Evolutionary conservation across 2,797 vertebrate genomes (phyloP), one percentile per base, ranked within the genome.

Genomic region (Bovichtus variegatus): DNA sequence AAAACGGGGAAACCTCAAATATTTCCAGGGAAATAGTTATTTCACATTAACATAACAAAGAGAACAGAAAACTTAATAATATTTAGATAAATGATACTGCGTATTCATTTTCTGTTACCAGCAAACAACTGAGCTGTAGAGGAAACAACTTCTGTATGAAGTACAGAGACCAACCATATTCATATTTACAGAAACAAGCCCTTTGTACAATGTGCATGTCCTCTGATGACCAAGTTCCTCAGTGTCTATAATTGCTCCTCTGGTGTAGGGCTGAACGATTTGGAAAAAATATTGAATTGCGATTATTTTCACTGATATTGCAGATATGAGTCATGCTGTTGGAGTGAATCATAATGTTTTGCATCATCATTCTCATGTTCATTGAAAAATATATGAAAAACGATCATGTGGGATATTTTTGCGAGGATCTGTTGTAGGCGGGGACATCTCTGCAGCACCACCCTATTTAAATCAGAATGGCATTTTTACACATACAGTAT

Each of bases 161-260:
- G 21, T 53, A 31, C 66, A 76, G 18, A 55, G 38, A 76, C 15
- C 40, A 40, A 68, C 27, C 25, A 38, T 38, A 36, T 16, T 34
- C 27, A 57, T 31, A 31, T 36, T 43, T 21, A 50, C 7, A 36
- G 27, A 65, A 47, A 62, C 58, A 49, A 64, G 25, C 4, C 1
- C 13, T 61, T 57, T 58, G 21, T 38, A 46, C 19, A 62, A 9
- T 43, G 61, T 62, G 44, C 25, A n/a, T 71, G 50, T 63, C 46
- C 43, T 77, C 23, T 43, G 19, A 68, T 60, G 38, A 65, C 53
- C 36, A 4, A 64, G 53, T 41, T 61, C 47, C 25, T 67, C n/a
- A 12, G 9, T 61, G 65, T 15, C 16, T 27, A 0, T 6, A 29
- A 29, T 23, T 69, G 5, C 47, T 70, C 19, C 13, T 54, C n/a